These are phyloP conservation scores for Cirrhinus mrigala DNA, from an alignment of 2,797 vertebrate species.

Conservation along the genomic window DNA sequence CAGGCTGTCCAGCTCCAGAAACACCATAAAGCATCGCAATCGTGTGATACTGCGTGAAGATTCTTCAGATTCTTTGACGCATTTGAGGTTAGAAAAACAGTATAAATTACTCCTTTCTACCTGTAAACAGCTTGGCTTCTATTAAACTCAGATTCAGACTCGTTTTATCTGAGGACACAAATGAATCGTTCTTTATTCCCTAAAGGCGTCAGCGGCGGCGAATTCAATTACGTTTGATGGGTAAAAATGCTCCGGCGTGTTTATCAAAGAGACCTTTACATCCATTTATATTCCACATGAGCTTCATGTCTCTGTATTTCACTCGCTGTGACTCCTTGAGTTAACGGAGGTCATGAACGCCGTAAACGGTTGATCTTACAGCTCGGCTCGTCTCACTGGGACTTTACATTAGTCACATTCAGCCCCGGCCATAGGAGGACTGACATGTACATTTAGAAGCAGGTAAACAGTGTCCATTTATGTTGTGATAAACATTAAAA, in stretches of 20 bases:
- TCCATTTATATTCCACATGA: slow-evolving; percentile 1
- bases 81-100: not conserved
- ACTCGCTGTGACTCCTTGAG: not conserved
- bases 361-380: not conserved
- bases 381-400: too few relatives aligned
- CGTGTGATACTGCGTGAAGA: not conserved
- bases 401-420: too few relatives aligned
- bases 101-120: not conserved
- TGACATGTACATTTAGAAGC: not conserved
- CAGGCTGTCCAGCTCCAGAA: not conserved
- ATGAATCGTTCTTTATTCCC: not conserved
- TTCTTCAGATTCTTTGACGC: too few relatives aligned
- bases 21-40: not conserved
- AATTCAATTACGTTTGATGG: not conserved
- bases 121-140: not conserved
- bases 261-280: slow-evolving; percentile 15
- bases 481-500: too few relatives aligned
- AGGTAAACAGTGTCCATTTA: too few relatives aligned
- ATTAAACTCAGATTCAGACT: not conserved
- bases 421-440: not conserved
- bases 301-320: not conserved
- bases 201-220: not conserved
- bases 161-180: not conserved
- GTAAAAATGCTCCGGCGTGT: slow-evolving; percentile 3
- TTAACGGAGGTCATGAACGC: not conserved